Evolutionary conservation across 2,888 invertebrate species (phyloP).

Genomic region (Coleophora flavipennella): DNA sequence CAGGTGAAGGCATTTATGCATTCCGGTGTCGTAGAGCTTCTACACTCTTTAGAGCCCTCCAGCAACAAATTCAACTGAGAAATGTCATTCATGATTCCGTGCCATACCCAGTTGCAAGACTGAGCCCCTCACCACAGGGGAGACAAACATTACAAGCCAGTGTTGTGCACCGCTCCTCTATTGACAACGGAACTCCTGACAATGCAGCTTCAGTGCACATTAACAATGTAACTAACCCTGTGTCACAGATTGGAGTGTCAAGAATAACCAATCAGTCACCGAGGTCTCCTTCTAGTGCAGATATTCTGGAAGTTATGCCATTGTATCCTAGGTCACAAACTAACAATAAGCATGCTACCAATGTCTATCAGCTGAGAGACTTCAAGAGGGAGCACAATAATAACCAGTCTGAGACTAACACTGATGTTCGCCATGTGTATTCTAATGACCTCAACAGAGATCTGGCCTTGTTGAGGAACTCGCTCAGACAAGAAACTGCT

Average conservation of each 20-base stretch:
- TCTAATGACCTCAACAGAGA: conserved; percentile 60
- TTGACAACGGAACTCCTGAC: conserved; percentile 55
- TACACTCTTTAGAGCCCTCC: conserved; percentile 87
- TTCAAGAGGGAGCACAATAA: conserved; percentile 70
- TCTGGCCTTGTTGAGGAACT: conserved; percentile 51
- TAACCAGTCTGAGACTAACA: conserved; percentile 41
- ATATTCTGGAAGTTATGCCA: conserved; percentile 70
- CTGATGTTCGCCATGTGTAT: conserved; percentile 46
- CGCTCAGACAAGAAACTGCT: conserved; percentile 44
- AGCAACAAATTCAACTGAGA: conserved; percentile 84
- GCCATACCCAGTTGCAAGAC: conserved; percentile 46
- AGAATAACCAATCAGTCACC: conserved; percentile 44
- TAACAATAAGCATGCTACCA: conserved; percentile 55
- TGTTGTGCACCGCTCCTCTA: conserved; percentile 56
- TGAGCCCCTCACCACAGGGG: conserved; percentile 49
- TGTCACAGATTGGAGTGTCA: conserved; percentile 25
- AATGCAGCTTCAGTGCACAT: conserved; percentile 26
- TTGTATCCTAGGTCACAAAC: conserved; percentile 54
- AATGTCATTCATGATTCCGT: conserved; percentile 56
- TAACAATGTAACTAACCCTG: conserved; percentile 34
- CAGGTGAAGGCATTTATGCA: conserved; percentile 95
- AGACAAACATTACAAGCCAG: conserved; percentile 56
- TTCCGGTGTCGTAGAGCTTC: conserved; percentile 92
- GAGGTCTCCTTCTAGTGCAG: conserved; percentile 68
- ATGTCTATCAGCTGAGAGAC: conserved; percentile 70